Conservation (phyloP, 2,797 vertebrate species). For the Luscinia luscinia region DNA sequence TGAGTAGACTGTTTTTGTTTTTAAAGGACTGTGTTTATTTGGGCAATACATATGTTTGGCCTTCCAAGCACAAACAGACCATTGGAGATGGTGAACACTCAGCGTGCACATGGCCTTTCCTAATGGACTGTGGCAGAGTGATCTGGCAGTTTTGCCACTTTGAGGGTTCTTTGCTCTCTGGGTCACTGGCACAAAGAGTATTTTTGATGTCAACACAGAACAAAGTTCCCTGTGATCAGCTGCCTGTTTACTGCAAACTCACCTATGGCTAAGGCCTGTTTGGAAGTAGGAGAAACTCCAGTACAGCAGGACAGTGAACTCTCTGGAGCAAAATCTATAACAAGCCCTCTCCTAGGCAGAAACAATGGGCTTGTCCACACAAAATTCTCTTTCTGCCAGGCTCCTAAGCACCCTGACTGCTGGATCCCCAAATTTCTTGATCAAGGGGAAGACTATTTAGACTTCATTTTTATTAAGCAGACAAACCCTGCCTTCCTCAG, state of each 20-base stretch:
- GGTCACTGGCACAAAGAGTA: conserved; percentile 5
- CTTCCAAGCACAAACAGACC: not conserved
- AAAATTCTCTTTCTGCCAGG: not conserved
- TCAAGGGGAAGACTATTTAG: not conserved
- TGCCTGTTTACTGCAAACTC: conserved; percentile 41
- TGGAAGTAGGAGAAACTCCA: not conserved
- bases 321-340: not conserved
- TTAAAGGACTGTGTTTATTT: conserved; percentile 31
- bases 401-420: not conserved
- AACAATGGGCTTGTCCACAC: not conserved
- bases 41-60: not conserved
- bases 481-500: not conserved
- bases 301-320: not conserved
- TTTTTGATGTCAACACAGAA: conserved; percentile 44
- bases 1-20: not conserved
- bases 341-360: not conserved
- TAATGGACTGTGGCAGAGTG: not conserved
- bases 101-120: not conserved
- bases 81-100: not conserved
- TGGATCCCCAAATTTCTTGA: not conserved
- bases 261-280: not conserved
- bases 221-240: conserved; percentile 51
- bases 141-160: conserved; percentile 21
- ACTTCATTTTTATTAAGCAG: not conserved
- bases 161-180: not conserved